phyloP scores from a whole-genome alignment of 2,888 invertebrate species.

The Zelleria hepariella region DNA sequence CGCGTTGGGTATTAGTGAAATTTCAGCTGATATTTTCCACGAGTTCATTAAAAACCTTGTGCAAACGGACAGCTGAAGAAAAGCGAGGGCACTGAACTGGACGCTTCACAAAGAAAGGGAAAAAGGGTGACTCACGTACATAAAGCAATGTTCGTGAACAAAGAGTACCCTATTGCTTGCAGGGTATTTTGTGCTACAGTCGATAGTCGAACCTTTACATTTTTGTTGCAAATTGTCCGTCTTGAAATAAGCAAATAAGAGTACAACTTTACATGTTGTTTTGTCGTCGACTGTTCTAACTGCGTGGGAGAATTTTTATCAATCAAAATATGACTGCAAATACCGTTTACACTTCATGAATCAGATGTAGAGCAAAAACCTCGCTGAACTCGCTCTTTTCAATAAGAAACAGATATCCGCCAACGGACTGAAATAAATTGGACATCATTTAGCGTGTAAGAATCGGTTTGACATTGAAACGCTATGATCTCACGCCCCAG shows the following conservation, averaged over 20 bases:
- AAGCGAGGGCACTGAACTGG: not conserved
- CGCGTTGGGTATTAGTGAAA: not conserved
- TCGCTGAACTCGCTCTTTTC: not conserved
- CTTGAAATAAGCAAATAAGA: no score
- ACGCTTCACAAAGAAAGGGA: not conserved
- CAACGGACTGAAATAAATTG: not conserved
- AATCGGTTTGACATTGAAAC: slow-evolving; percentile 31
- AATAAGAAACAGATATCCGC: not conserved
- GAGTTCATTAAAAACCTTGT: not conserved
- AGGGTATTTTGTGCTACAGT: no score
- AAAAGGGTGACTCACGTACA: not conserved
- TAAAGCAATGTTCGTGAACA: not conserved
- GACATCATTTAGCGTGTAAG: slow-evolving; percentile 15
- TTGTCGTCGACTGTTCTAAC: no score
- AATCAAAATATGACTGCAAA: not conserved
- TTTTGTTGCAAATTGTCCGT: no score
- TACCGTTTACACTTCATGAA: not conserved
- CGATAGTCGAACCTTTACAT: no score
- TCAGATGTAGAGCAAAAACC: not conserved
- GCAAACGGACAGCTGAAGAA: not conserved
- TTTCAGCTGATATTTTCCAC: not conserved
- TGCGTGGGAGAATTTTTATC: not conserved
- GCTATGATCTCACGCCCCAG: slow-evolving; percentile 26
- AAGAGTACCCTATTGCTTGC: not conserved
- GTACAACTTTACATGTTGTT: no score